Conservation (phyloP, 2,797 vertebrate species). For the Sebastiscus tertius region DNA sequence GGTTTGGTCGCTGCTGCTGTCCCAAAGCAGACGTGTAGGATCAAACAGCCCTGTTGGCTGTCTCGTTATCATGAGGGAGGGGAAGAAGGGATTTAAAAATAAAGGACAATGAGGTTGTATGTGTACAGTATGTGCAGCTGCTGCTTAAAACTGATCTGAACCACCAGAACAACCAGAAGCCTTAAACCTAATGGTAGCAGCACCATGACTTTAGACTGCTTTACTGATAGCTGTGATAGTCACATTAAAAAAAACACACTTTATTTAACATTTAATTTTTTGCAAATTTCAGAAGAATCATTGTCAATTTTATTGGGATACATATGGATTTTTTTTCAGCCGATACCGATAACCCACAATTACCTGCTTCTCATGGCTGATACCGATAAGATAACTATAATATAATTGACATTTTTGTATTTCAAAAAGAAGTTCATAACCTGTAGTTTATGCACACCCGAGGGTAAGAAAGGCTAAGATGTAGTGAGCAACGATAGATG, state of each 20-base stretch:
- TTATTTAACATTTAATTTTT: background rate
- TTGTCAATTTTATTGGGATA: background rate
- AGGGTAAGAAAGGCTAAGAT: background rate
- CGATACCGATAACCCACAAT: no score
- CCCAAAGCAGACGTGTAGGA: conserved; percentile 28
- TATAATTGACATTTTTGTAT: no score
- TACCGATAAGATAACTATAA: no score
- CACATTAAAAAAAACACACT: accelerated
- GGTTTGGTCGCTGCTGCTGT: conserved; percentile 10
- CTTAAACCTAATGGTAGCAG: background rate
- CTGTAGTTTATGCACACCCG: background rate
- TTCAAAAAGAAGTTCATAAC: no score
- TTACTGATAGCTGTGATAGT: background rate
- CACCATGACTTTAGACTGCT: background rate
- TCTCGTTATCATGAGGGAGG: conserved; percentile 34
- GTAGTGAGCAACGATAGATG: no score
- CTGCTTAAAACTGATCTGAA: conserved; percentile 17
- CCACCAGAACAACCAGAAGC: background rate
- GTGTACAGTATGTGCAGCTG: conserved; percentile 1
- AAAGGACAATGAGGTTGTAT: conserved; percentile 31
- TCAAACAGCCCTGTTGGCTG: conserved; percentile 40
- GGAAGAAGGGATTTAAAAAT: conserved; percentile 20
- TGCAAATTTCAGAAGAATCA: background rate
- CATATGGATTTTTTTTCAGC: background rate
- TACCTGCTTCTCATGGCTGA: no score